Percentiles rank a stretch among this genome's conserved stretches.
Conservation (phyloP, 2,888 invertebrate genomes). For the Hirtodrosophila histrioides region DNA sequence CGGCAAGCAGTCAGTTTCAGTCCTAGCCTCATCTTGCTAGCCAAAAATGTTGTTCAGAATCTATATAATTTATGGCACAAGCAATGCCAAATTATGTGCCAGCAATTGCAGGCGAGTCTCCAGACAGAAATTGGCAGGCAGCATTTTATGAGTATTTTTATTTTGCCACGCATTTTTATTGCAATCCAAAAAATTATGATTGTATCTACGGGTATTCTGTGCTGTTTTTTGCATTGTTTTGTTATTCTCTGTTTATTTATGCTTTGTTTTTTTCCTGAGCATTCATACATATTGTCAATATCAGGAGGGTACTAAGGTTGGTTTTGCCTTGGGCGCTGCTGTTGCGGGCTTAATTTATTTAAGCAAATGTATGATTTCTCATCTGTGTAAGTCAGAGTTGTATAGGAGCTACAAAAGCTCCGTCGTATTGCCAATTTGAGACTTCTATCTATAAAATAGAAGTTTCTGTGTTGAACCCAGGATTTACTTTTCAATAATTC, state of each 20-base stretch:
- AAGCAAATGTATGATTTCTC: not conserved
- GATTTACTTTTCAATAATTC: too few relatives aligned
- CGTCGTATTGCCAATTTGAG: too few relatives aligned
- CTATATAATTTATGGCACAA: constrained; percentile 67
- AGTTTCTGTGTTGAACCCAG: too few relatives aligned
- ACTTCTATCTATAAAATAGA: too few relatives aligned
- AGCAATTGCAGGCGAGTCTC: constrained; percentile 55
- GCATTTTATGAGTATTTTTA: constrained; percentile 70
- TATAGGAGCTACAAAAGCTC: too few relatives aligned
- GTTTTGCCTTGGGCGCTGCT: constrained; percentile 20
- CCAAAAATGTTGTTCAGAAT: constrained; percentile 38
- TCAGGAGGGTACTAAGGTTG: constrained; percentile 15
- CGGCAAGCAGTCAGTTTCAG: constrained; percentile 10
- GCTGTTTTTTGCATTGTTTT: constrained; percentile 20
- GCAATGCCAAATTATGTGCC: constrained; percentile 67
- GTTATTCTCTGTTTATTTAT: constrained; percentile 28
- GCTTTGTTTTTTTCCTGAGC: constrained; percentile 12
- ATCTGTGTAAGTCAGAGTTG: too few relatives aligned
- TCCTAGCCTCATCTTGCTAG: constrained; percentile 2
- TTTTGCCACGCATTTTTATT: constrained; percentile 76
- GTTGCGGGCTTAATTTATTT: too few relatives aligned
- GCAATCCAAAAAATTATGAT: constrained; percentile 75
- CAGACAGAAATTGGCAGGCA: constrained; percentile 59
- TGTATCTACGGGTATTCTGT: constrained; percentile 42
- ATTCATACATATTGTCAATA: not conserved